Evolutionary conservation across 2,797 vertebrate genomes (phyloP), one percentile per base, ranked within the genome.

Genomic region (Valencia hispanica): DNA sequence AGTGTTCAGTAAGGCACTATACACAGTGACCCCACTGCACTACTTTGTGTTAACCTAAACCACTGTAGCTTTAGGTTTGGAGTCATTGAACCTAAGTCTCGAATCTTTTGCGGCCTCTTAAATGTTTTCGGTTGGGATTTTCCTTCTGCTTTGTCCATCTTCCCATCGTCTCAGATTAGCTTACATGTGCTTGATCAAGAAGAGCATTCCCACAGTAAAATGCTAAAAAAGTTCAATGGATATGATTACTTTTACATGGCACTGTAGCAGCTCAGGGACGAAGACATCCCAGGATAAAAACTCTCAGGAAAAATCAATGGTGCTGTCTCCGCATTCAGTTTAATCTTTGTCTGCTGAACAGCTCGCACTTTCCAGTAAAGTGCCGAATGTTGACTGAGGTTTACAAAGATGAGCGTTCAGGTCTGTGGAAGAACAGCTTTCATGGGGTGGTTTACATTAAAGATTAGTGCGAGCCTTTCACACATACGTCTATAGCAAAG

Each of bases 321-420:
- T 80, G 66, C 83, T 86, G 77, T 55, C 70, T 80, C 70, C 85
- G 85, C 74, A 27, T 61, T 80, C 73, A 61, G 55, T 85, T 74
- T 75, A 61, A 32, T 45, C 70, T 77, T 65, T 43, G 61, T 75
- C 72, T 51, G 75, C 63, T 15, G 15, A 65, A 48, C 70, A 9
- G 50, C 76, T 81, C 63, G 15, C 51, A 79, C 57, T 63, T 48
- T 11, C 76, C 51, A 76, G 82, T 86, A 53, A 87, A 79, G 50
- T 80, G 50, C 41, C 75, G 39, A 65, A 50, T 79, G 74, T 77
- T 85, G 59, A 79, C 73, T 72, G 68, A 81, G 34, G 61, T 48
- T 5, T 51, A 8, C 20, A 51, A 25, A 51, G 50, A 25, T 22
- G 22, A 51, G 22, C 50, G 25, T 51, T 51, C 20, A 51, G 17